Base-by-base conservation (phyloP, 2,888 invertebrate species). In the Hanleya hanleyi region DNA sequence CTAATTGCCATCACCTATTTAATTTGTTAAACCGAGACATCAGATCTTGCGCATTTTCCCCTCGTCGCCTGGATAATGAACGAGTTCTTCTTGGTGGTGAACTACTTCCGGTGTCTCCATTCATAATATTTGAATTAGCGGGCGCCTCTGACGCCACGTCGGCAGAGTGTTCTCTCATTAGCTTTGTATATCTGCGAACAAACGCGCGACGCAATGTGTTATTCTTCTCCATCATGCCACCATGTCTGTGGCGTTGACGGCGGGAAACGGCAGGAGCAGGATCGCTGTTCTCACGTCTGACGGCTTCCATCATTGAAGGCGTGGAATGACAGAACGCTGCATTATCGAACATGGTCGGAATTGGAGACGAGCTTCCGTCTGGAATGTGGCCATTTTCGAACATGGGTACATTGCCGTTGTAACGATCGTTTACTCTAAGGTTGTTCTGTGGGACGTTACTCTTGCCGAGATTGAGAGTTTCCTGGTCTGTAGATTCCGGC, bases 131-230 rank as follows among this genome's bases (percentile, higher is more conserved):
- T 15, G 57, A 57, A 57, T 57, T 57, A 15, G 57, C 32, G 22
- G 57, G 26, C 29, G 26, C 57, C 6, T 77, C 77, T 37, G 73
- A 70, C 18, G 75, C 76, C 3, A 74, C 77, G 35, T 79, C 80
- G 5, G 77, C 72, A 0, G 80, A 75, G 47, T 82, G 81, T 50
- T 78, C 78, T n/a, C 79, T 72, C 57, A 82, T 51, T 62, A 82
- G 73, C 61, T 75, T 76, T 29, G 78, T 85, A 73, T 86, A 86
- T 7, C 86, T 75, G 62, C 81, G 79, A 32, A 85, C 86, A 57
- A 86, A 86, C n/a, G 83, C 85, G 7, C 83, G 79, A n/a, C 86
- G 72, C 51, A 85, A 78, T 0, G 86, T 86, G 70, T 84, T 86
- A 74, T 85, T 84, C 67, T 80, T 81, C 65, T 80, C 81, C 51